A percentile compares a stretch with the other conserved stretches of the same genome.
These are phyloP conservation scores for Microcebus jonahi DNA, from an alignment of 2,113 vertebrate species.

Conservation along the genomic window DNA sequence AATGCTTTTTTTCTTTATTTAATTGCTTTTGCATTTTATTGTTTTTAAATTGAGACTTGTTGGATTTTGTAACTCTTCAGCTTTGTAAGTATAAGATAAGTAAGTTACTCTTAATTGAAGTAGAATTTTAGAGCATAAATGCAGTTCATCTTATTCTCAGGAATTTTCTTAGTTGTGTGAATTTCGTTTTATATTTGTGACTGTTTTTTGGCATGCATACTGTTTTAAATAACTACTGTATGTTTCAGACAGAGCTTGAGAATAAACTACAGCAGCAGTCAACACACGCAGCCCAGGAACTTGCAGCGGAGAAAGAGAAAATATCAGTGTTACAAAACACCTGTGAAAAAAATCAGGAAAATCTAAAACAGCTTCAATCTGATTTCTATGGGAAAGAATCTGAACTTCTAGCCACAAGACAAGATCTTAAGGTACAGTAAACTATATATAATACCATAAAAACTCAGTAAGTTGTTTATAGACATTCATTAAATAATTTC, in stretches of 20 bases:
- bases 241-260: slow-evolving; percentile 91
- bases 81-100: background rate
- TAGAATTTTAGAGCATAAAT: background rate
- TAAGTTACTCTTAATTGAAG: background rate
- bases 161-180: background rate
- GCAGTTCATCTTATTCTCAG: background rate
- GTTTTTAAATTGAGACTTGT: background rate
- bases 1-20: background rate
- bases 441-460: background rate
- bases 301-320: slow-evolving; percentile 88
- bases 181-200: slow-evolving; percentile 12
- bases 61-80: slow-evolving; percentile 33
- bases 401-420: slow-evolving; percentile 93
- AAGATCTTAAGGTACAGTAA: slow-evolving; percentile 93
- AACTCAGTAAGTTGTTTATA: background rate
- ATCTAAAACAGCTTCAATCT: slow-evolving; percentile 90
- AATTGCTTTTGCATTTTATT: background rate
- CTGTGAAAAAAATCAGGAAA: slow-evolving; percentile 87
- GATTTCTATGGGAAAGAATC: slow-evolving; percentile 97
- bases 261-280: slow-evolving; percentile 88
- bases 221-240: slow-evolving; percentile 44
- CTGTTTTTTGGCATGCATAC: background rate
- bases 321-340: slow-evolving; percentile 86
- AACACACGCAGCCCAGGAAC: slow-evolving; percentile 86
- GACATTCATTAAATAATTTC: background rate